Base-by-base conservation (phyloP, 2,113 vertebrate genomes). In the Chrysochloris asiatica region DNA sequence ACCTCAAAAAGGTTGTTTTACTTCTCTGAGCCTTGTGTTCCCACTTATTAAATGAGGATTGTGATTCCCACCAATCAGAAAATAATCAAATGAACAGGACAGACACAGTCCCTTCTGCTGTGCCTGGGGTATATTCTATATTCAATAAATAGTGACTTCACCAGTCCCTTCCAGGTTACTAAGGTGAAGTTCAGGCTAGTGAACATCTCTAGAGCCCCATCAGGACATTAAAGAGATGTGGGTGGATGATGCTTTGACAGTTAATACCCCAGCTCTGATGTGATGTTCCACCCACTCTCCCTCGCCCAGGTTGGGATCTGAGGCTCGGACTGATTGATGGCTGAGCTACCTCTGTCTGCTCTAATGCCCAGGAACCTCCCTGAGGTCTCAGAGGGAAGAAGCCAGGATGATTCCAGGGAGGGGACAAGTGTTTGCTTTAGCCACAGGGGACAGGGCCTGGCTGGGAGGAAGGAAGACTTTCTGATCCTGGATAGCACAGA, bases 281-380 rank as follows among this genome's bases (percentile, higher is more conserved):
- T 28, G 43, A 47, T 14, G n/a, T 11, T 41, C 5, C n/a, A 3
- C 11, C 38, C 24, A 0, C 43, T 30, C 6, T 52, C 21, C 3
- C 73, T 14, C 12, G 14, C 8, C 17, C 65, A n/a, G 28, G 50
- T 2, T 26, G 16, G 75, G 56, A 33, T 11, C 9, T 2, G 22
- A 72, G 13, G 13, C 38, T 41, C 43, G 30, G 16, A 12, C 52
- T 87, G 59, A 36, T 16, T 41, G 33, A 75, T 4, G 76, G 16
- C 22, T 10, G 8, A 19, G 6, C 59, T 0, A 3, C 28, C 54
- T 5, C 54, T 56, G 54, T 56, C 54, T 56, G 54, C 54, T 56
- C 54, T 22, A 56, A 4, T 0, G 0, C 36, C 4, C 10, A 17
- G 4, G 0, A 21, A 12, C 67, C 67, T 81, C 21, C 22, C 38